Percentiles rank a stretch among this genome's conserved stretches.
Evolutionary conservation across 2,797 vertebrate genomes (phyloP).

Genomic region (Chaetodon trifasciatus): DNA sequence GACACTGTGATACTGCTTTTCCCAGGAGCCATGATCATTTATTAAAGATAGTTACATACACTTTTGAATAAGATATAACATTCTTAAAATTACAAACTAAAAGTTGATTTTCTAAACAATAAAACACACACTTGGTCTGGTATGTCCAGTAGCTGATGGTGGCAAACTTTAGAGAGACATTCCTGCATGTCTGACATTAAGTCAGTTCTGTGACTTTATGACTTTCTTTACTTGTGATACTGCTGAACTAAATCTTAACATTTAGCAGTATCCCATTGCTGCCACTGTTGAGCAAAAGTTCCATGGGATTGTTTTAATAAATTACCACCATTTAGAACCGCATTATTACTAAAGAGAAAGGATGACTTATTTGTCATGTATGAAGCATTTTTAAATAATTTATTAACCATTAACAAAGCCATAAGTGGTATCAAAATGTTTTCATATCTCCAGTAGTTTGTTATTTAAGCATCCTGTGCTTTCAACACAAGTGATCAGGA

Average conservation of each 20-base stretch:
- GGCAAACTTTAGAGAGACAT: not conserved
- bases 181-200: not conserved
- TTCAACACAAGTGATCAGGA: not conserved
- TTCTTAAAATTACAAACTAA: no score
- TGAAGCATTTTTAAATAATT: not conserved
- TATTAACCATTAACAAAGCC: not conserved
- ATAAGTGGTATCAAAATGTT: not conserved
- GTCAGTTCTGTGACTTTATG: no score
- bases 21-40: no score
- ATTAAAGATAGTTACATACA: no score
- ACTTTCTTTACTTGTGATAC: not conserved
- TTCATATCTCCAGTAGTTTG: not conserved
- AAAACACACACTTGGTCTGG: not conserved
- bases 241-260: not conserved
- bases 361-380: not conserved
- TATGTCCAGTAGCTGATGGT: not conserved
- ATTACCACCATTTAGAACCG: not conserved
- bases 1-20: no score
- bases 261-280: not conserved
- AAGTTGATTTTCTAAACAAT: no score
- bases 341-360: not conserved
- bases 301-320: not conserved
- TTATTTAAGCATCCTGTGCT: not conserved
- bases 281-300: not conserved
- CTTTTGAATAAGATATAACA: no score